These are phyloP conservation scores for Aphelenchoides avenae DNA, from an alignment of 1,140 invertebrate species.

Conservation along the genomic window DNA sequence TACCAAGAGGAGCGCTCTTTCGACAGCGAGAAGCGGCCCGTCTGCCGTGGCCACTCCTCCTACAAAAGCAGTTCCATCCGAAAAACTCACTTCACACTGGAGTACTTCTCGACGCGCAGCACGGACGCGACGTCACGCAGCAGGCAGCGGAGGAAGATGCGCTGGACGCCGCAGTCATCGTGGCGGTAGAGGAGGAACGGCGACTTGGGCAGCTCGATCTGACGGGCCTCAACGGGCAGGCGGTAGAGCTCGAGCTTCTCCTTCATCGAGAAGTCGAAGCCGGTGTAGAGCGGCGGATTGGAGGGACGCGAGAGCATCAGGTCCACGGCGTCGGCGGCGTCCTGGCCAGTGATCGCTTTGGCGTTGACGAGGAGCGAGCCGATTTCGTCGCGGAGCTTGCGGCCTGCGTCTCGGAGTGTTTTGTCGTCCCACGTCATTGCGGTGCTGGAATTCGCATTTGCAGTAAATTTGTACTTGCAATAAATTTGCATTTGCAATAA, in stretches of 20 bases:
- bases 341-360: conserved; percentile 3
- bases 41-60: too few relatives aligned
- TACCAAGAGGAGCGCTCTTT: too few relatives aligned
- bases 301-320: conserved; percentile 33
- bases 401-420: conserved; percentile 16
- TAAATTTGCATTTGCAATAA: too few relatives aligned
- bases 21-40: too few relatives aligned
- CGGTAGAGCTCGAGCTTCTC: conserved; percentile 48
- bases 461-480: too few relatives aligned
- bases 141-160: conserved; percentile 50
- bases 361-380: conserved; percentile 16
- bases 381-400: conserved; percentile 33
- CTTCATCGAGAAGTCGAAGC: conserved; percentile 46
- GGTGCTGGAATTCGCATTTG: too few relatives aligned
- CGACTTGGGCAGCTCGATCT: conserved; percentile 26
- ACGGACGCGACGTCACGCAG: conserved; percentile 26
- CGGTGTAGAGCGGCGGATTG: conserved; percentile 32
- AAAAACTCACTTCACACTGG: conserved; percentile 21
- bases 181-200: conserved; percentile 45
- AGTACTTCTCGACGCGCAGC: conserved; percentile 41
- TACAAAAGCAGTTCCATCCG: too few relatives aligned
- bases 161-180: conserved; percentile 37
- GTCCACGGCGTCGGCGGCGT: conserved; percentile 18
- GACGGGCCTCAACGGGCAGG: conserved; percentile 30
- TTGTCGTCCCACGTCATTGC: neutral